A percentile compares a stretch with the other conserved stretches of the same genome.
These are phyloP conservation scores for Synergus laeviventris DNA, from an alignment of 2,888 invertebrate genomes.

Conservation along the genomic window DNA sequence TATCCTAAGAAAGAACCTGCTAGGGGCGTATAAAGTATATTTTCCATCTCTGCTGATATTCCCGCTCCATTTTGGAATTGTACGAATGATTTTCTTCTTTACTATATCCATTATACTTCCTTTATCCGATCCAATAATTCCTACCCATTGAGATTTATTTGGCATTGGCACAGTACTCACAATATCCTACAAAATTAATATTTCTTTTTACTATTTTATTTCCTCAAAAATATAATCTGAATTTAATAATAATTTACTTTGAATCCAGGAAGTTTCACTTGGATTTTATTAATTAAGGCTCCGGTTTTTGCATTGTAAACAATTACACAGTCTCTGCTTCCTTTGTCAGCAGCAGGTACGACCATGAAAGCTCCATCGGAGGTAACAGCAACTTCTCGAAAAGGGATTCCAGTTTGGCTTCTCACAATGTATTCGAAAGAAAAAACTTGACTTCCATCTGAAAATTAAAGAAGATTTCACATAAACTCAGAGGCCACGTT, in stretches of 20 bases:
- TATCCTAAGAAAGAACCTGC: conserved; percentile 76
- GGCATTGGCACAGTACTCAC: conserved; percentile 87
- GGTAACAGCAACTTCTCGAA: conserved; percentile 87
- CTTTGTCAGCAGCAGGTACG: conserved; percentile 89
- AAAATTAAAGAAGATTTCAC: conserved; percentile 37
- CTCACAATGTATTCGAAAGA: conserved; percentile 89
- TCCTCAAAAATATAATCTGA: background rate
- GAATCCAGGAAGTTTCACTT: conserved; percentile 77
- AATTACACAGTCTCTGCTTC: conserved; percentile 87
- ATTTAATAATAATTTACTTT: conserved; percentile 76
- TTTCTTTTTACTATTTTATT: background rate
- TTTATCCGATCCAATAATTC: conserved; percentile 93
- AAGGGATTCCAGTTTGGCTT: conserved; percentile 82
- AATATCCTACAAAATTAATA: conserved; percentile 80
- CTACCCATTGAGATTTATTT: conserved; percentile 90
- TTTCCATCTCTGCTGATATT: conserved; percentile 91
- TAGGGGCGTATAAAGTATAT: conserved; percentile 94
- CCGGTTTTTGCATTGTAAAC: conserved; percentile 91
- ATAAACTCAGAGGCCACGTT: background rate
- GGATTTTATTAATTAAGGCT: conserved; percentile 77
- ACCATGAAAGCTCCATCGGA: conserved; percentile 88
- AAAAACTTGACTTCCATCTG: conserved; percentile 87
- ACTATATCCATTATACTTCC: conserved; percentile 93
- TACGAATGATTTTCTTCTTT: conserved; percentile 90
- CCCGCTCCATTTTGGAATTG: conserved; percentile 95